Conservation (phyloP, 2,888 invertebrate genomes). For the Adelphocoris suturalis region DNA sequence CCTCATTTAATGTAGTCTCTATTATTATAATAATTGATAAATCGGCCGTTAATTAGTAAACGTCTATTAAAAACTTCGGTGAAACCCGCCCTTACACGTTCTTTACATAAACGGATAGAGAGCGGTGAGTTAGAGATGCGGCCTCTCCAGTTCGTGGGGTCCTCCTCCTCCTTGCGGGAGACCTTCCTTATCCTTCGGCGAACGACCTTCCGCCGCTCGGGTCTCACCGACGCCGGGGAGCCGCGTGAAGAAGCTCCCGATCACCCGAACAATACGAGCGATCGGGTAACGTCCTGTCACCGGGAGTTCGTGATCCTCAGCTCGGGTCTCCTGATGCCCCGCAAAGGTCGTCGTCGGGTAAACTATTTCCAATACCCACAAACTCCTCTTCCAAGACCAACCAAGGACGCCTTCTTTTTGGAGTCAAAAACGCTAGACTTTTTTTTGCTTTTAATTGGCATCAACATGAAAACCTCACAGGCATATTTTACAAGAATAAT, state of each 20-base stretch:
- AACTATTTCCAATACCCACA: not conserved
- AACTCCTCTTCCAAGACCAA: not conserved
- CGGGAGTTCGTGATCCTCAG: conserved; percentile 15
- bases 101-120: not conserved
- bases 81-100: too few species aligned
- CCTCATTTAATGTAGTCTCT: too few species aligned
- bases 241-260: conserved; percentile 1
- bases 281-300: not conserved
- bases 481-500: too few species aligned
- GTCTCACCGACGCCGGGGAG: not conserved
- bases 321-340: not conserved
- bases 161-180: not conserved
- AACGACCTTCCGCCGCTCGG: not conserved
- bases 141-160: not conserved
- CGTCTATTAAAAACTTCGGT: too few species aligned
- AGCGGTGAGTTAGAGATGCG: not conserved
- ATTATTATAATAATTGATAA: too few species aligned
- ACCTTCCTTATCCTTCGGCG: not conserved
- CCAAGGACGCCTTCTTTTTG: not conserved
- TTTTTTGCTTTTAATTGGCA: too few species aligned
- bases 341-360: conserved; percentile 19
- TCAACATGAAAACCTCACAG: too few species aligned
- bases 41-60: too few species aligned
- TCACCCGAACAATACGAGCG: conserved; percentile 9
- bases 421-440: not conserved